Evolutionary conservation across 2,797 vertebrate species (phyloP).

Genomic region (Lindbergichthys nudifrons): DNA sequence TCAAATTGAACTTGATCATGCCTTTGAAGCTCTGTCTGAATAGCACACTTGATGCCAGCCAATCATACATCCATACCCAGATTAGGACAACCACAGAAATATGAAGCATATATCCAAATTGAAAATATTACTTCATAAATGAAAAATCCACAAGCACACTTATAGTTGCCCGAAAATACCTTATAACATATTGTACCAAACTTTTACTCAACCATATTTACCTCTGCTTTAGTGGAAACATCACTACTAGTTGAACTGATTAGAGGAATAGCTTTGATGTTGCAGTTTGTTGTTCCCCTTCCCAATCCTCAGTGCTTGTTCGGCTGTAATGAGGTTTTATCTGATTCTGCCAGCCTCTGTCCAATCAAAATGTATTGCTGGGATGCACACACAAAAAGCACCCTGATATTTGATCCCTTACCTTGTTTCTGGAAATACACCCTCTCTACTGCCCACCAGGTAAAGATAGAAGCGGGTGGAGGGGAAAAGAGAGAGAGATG

Average conservation of each 20-base stretch:
- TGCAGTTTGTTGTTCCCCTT: slow-evolving; percentile 22
- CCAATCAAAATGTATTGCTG: slow-evolving; percentile 36
- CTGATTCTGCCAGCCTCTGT: slow-evolving; percentile 34
- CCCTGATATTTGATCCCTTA: slow-evolving; percentile 64
- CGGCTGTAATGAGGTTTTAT: slow-evolving; percentile 54
- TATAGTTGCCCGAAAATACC: background rate
- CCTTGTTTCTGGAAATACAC: slow-evolving; percentile 80
- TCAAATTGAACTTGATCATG: background rate
- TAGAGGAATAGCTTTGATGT: slow-evolving; percentile 22
- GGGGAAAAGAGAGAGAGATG: slow-evolving; percentile 54
- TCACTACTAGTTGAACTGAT: slow-evolving; percentile 34
- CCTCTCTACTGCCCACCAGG: slow-evolving; percentile 69
- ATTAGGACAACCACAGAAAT: background rate
- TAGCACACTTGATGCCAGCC: background rate
- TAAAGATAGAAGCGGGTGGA: slow-evolving; percentile 65
- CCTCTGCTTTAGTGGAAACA: slow-evolving; percentile 62
- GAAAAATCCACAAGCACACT: background rate
- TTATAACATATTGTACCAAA: background rate
- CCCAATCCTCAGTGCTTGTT: slow-evolving; percentile 31
- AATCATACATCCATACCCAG: background rate
- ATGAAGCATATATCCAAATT: background rate
- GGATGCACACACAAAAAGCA: slow-evolving; percentile 21
- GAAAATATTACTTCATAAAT: background rate
- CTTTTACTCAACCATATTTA: slow-evolving; percentile 37
- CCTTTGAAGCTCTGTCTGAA: background rate